A percentile compares a stretch with the other conserved stretches of the same genome.
These are phyloP conservation scores for Camponotus vicinus DNA, from an alignment of 1,140 invertebrate species.

Conservation along the genomic window DNA sequence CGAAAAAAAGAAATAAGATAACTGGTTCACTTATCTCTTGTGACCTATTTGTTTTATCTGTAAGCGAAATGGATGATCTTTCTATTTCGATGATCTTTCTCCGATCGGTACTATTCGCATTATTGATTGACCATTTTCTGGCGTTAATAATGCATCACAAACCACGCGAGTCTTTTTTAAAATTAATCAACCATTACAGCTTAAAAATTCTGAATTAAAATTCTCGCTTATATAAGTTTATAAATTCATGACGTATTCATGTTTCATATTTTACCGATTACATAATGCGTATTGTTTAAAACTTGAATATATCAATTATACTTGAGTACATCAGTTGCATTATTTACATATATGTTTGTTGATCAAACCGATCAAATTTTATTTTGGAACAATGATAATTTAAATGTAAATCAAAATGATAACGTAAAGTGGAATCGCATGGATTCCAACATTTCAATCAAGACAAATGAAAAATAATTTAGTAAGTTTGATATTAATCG, in stretches of 20 bases:
- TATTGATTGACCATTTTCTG: not conserved
- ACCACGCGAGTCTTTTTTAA: not conserved
- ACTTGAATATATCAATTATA: not conserved
- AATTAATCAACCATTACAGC: not conserved
- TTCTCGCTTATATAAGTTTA: not conserved
- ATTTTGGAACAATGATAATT: not conserved
- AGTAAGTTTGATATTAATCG: not conserved
- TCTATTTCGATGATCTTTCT: slow-evolving; percentile 15
- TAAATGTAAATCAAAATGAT: not conserved
- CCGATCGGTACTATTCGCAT: not conserved
- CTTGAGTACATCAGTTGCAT: not conserved
- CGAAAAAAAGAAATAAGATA: slow-evolving; percentile 15
- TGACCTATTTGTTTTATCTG: slow-evolving; percentile 13
- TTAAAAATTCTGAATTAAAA: slow-evolving; percentile 31
- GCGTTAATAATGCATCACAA: slow-evolving; percentile 28
- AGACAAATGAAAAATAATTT: slow-evolving; percentile 13
- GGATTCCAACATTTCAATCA: slow-evolving; percentile 3
- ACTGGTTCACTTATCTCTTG: not conserved
- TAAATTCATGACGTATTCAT: not conserved
- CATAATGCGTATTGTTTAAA: not conserved
- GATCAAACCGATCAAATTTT: too few relatives aligned
- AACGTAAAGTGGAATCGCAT: not conserved
- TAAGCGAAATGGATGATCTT: slow-evolving; percentile 39
- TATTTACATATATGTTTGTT: not conserved
- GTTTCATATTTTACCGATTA: not conserved